A percentile compares a stretch with the other conserved stretches of the same genome.
Evolutionary conservation across 2,113 vertebrate species (phyloP).

Genomic region (Catharus fuscescens): DNA sequence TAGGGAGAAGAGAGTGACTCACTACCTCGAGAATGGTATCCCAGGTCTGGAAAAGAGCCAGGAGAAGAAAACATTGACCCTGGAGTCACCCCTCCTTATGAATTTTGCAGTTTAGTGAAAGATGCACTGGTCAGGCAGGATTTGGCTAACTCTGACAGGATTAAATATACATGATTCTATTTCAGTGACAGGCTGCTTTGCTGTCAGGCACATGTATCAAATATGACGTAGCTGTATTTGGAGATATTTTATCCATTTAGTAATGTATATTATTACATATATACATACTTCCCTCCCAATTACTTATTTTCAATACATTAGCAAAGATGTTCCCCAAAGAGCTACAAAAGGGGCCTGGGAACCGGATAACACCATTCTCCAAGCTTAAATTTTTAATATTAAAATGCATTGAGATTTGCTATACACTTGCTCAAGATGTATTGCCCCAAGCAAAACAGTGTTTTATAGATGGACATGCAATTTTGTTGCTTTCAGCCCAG

Average conservation of each 20-base stretch:
- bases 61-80: conserved; percentile 25
- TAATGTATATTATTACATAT: conserved; percentile 47
- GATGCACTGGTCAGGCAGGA: conserved; percentile 54
- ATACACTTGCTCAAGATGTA: conserved; percentile 80
- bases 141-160: conserved; percentile 48
- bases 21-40: not conserved
- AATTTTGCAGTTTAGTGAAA: conserved; percentile 67
- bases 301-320: conserved; percentile 54
- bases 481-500: conserved; percentile 32
- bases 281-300: conserved; percentile 1
- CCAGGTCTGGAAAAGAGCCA: conserved; percentile 29
- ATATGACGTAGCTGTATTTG: conserved; percentile 22
- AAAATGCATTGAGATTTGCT: conserved; percentile 82
- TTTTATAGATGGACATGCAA: conserved; percentile 75
- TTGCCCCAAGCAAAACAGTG: conserved; percentile 84
- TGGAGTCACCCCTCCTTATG: conserved; percentile 41
- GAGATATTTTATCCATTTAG: conserved; percentile 53
- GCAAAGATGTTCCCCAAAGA: conserved; percentile 39
- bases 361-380: conserved; percentile 71
- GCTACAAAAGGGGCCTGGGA: conserved; percentile 53
- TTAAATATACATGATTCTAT: conserved; percentile 60
- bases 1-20: not conserved
- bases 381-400: conserved; percentile 86
- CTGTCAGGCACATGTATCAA: conserved; percentile 41
- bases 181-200: conserved; percentile 40